Evolutionary conservation across 2,113 vertebrate genomes (phyloP), one percentile per base, ranked within the genome.

Genomic region (Saccopteryx leptura): DNA sequence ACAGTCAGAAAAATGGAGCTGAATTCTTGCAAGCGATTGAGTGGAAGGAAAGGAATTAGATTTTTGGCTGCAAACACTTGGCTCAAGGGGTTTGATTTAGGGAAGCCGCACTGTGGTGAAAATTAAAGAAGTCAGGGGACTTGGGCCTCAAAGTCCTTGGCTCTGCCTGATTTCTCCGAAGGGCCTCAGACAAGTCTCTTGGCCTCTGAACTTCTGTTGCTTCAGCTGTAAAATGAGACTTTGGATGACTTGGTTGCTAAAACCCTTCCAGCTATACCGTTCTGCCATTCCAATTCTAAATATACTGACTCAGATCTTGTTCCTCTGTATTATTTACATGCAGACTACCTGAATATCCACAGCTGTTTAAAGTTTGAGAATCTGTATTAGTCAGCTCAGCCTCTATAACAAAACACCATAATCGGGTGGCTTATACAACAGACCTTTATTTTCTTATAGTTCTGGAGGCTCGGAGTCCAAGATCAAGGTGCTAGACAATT

Each of bases 21-120:
- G 31, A 95, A 66, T 86, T 94, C 89, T 91, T 91, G 50, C 86
- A 96, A 82, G 65, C 91, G 39, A 69, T 78, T 95, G 90, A 85
- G 28, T 87, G 58, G 60, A 72, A 84, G 10, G 31, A 79, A 92
- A 76, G 78, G 82, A 86, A 54, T 84, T 87, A 63, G 46, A 63
- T 65, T 88, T 74, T 93, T 95, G 79, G 17, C 87, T 93, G 66
- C 65, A 81, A 52, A 79, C 54, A 31, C 39, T 93, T 90, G 74
- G 39, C 48, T 95, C 86, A 76, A 5, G 66, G 52, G 19, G 23
- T 61, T 72, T 94, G n/a, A 84, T 80, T 91, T 82, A 50, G 61
- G 89, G 72, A 89, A 46, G 61, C 39, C n/a, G 1, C 15, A 15
- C 50, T 74, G 24, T 85, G 58, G 26, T 60, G 0, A 33, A 72